A percentile compares a stretch with the other conserved stretches of the same genome.
phyloP scores from a whole-genome alignment of 35 echinoderm and acorn worm species.

The Patiria miniata region DNA sequence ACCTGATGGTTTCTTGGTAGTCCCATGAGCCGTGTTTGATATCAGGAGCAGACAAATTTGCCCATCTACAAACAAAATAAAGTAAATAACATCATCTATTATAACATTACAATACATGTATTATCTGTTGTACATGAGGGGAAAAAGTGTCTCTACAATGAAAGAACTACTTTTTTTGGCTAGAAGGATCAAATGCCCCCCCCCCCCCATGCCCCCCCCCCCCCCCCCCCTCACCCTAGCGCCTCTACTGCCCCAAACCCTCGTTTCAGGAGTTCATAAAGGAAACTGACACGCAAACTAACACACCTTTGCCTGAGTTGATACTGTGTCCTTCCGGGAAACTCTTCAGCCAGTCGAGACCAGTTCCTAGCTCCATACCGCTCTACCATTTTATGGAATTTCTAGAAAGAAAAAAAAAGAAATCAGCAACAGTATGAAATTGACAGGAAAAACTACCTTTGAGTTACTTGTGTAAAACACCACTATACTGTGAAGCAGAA shows the following conservation, averaged over 20 bases:
- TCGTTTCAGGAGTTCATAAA: too few relatives aligned
- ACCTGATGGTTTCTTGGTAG: neutral
- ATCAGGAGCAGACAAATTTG: neutral
- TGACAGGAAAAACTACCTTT: neutral
- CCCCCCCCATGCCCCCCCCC: too few relatives aligned
- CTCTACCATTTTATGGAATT: neutral
- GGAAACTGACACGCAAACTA: neutral
- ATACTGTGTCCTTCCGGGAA: neutral
- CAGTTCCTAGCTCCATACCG: conserved; percentile 18
- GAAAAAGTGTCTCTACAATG: too few relatives aligned
- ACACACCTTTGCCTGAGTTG: conserved; percentile 26
- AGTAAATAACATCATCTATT: too few relatives aligned
- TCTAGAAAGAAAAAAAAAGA: conserved; percentile 5
- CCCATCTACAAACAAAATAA: neutral
- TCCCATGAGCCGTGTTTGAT: neutral
- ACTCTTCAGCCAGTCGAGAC: neutral
- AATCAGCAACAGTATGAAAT: neutral
- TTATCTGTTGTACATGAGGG: too few relatives aligned
- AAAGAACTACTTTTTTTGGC: too few relatives aligned
- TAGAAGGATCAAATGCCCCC: too few relatives aligned
- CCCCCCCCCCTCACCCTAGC: too few relatives aligned
- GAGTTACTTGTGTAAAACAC: too few relatives aligned
- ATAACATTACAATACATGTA: too few relatives aligned
- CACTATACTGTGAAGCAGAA: too few relatives aligned
- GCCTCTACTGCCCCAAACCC: too few relatives aligned